Percentiles rank a stretch among this genome's conserved stretches.
Evolutionary conservation across 2,888 invertebrate genomes (phyloP).

Genomic region (Andricus quercusramuli): DNA sequence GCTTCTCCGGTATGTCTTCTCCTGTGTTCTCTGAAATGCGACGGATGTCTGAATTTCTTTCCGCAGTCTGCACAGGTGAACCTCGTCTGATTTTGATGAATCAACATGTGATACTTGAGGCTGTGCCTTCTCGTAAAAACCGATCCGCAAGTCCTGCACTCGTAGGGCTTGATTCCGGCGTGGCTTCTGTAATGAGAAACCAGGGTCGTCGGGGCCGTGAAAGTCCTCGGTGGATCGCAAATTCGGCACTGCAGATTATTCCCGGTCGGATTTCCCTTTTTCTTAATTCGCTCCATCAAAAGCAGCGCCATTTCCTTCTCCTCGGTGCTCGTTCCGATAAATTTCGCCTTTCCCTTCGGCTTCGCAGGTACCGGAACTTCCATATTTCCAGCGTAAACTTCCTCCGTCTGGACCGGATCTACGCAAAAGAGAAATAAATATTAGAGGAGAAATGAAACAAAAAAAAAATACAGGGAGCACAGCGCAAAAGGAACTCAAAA

Average conservation of each 20-base stretch:
- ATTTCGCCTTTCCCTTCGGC: conserved; percentile 79
- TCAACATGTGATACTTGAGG: conserved; percentile 83
- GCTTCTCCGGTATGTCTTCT: conserved; percentile 81
- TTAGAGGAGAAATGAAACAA: no score
- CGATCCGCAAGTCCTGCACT: conserved; percentile 81
- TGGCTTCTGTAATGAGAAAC: conserved; percentile 83
- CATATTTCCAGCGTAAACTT: conserved; percentile 42
- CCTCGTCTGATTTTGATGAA: conserved; percentile 82
- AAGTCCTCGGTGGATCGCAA: conserved; percentile 80
- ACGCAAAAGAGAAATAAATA: background rate
- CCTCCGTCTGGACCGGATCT: conserved; percentile 52
- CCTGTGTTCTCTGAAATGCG: conserved; percentile 82
- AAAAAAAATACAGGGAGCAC: background rate
- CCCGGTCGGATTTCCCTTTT: conserved; percentile 75
- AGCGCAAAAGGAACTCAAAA: no score
- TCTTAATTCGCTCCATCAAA: conserved; percentile 78
- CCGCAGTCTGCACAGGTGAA: conserved; percentile 82
- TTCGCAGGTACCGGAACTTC: conserved; percentile 65
- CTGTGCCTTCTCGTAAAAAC: conserved; percentile 82
- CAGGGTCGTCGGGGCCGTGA: conserved; percentile 82
- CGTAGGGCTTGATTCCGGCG: conserved; percentile 83
- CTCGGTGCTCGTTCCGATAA: conserved; percentile 79
- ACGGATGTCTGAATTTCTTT: conserved; percentile 82
- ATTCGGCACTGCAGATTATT: conserved; percentile 80
- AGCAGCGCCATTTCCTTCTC: conserved; percentile 80